phyloP scores from a whole-genome alignment of 1,140 invertebrate genomes.

The Leptinotarsa lineolata region DNA sequence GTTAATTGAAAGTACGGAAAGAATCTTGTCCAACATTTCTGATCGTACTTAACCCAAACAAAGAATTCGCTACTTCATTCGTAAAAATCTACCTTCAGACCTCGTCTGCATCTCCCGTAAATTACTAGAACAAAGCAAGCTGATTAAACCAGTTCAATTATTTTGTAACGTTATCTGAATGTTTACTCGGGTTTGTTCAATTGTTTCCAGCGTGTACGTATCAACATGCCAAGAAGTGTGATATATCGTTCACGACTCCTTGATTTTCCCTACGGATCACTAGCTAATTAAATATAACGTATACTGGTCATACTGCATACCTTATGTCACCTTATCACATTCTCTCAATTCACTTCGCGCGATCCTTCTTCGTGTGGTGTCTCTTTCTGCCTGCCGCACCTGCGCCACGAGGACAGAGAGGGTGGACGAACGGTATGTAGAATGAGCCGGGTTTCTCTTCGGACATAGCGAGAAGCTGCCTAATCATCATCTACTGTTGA shows the following conservation, averaged over 20 bases:
- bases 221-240: constrained; percentile 27
- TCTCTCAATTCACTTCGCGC: constrained; percentile 1
- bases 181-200: constrained; percentile 16
- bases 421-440: constrained; percentile 14
- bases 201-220: constrained; percentile 16
- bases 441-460: not conserved
- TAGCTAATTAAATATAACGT: constrained; percentile 46
- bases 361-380: constrained; percentile 14
- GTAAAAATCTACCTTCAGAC: not conserved
- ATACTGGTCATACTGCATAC: constrained; percentile 39
- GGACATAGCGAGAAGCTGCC: constrained; percentile 29
- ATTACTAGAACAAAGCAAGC: not conserved
- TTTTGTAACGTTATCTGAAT: constrained; percentile 6
- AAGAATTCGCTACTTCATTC: not conserved
- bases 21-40: no score
- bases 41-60: not conserved
- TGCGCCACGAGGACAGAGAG: not conserved
- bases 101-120: not conserved
- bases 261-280: constrained; percentile 42
- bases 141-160: constrained; percentile 8
- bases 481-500: constrained; percentile 36
- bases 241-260: constrained; percentile 39
- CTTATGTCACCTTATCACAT: constrained; percentile 39
- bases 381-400: constrained; percentile 4
- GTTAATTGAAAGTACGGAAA: no score